Conservation (phyloP, 2,888 invertebrate species). For the Drosophila monieri region DNA sequence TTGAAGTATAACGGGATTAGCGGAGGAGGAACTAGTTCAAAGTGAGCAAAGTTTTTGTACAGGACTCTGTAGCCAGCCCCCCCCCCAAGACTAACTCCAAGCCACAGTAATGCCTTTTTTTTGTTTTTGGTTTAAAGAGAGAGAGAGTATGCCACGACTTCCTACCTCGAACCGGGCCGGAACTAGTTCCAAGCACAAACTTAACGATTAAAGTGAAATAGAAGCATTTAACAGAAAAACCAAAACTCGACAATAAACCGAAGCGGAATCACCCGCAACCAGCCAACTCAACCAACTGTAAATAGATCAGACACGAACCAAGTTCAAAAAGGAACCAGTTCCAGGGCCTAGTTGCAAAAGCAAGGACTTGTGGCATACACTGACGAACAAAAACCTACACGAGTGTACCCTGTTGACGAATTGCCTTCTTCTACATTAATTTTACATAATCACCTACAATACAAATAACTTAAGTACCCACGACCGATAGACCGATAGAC, state of each 20-base stretch:
- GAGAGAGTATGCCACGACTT: constrained; percentile 10
- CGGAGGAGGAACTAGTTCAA: constrained; percentile 3
- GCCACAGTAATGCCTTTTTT: constrained; percentile 32
- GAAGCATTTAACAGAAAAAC: constrained; percentile 36
- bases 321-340: constrained; percentile 58
- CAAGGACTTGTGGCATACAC: constrained; percentile 24
- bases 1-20: constrained; percentile 20
- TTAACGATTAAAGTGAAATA: constrained; percentile 2
- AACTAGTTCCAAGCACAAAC: constrained; percentile 27
- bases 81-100: not conserved
- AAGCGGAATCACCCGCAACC: constrained; percentile 13
- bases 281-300: constrained; percentile 18
- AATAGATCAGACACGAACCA: constrained; percentile 23
- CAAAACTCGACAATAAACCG: constrained; percentile 39
- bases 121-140: too few species aligned
- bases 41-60: constrained; percentile 23
- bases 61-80: constrained; percentile 16
- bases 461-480: constrained; percentile 71
- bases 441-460: constrained; percentile 73
- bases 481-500: constrained; percentile 50
- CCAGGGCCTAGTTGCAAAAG: constrained; percentile 21
- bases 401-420: constrained; percentile 79
- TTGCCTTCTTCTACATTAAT: constrained; percentile 77
- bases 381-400: constrained; percentile 22
- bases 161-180: not conserved